These are phyloP conservation scores for Pemphigus obesinymphae DNA, from an alignment of 1,140 invertebrate genomes.

Conservation along the genomic window DNA sequence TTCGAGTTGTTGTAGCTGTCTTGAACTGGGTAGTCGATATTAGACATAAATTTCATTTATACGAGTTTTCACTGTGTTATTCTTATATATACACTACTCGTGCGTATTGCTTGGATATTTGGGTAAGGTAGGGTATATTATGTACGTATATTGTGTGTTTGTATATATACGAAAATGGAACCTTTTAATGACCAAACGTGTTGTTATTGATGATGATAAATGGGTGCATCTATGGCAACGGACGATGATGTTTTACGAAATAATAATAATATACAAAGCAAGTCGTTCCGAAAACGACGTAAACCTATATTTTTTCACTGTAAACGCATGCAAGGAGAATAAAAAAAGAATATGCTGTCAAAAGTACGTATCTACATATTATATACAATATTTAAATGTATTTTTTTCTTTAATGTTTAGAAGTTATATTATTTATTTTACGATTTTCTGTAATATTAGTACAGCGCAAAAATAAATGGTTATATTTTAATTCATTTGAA, in stretches of 20 bases:
- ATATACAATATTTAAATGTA: too few species aligned
- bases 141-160: background rate
- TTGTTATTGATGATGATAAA: conserved; percentile 40
- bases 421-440: too few species aligned
- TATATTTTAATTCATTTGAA: too few species aligned
- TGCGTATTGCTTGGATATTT: background rate
- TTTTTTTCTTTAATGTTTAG: too few species aligned
- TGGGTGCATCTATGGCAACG: conserved; percentile 38
- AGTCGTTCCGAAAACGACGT: background rate
- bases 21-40: too few species aligned
- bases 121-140: background rate
- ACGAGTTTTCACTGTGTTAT: background rate
- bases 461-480: too few species aligned
- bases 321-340: background rate
- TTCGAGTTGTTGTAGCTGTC: too few species aligned
- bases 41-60: too few species aligned
- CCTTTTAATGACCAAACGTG: conserved; percentile 37
- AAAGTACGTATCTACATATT: too few species aligned
- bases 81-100: background rate
- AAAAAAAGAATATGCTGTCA: background rate
- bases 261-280: background rate
- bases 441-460: too few species aligned
- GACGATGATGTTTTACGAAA: background rate
- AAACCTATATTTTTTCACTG: background rate
- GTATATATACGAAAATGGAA: background rate